Conservation (phyloP, 92 coral and sea anemone genomes). For the Anthopleura xanthogrammica region DNA sequence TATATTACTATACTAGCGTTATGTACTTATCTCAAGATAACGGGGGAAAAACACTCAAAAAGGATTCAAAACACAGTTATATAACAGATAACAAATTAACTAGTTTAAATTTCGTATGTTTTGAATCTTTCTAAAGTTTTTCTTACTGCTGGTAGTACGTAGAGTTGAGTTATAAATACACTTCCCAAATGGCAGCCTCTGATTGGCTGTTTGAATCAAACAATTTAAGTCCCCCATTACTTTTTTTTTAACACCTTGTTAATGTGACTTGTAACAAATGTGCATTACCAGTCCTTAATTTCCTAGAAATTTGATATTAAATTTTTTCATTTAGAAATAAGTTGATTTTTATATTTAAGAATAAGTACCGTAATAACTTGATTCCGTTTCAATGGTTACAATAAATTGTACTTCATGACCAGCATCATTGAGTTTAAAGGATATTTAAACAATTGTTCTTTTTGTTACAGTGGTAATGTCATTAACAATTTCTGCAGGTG, state of each 20-base stretch:
- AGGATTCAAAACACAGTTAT: too few species aligned
- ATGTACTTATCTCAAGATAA: background rate
- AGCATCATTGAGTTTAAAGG: background rate
- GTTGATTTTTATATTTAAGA: background rate
- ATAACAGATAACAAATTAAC: background rate
- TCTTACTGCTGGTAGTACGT: background rate
- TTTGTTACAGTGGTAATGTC: background rate
- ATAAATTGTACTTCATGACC: background rate
- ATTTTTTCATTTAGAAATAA: background rate
- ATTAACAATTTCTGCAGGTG: conserved; percentile 6
- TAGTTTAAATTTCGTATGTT: background rate
- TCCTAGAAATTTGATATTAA: background rate
- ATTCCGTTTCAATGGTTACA: background rate
- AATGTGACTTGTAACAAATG: background rate
- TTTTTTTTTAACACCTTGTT: background rate
- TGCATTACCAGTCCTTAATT: background rate
- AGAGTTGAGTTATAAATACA: background rate
- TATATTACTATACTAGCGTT: too few species aligned
- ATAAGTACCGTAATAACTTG: background rate
- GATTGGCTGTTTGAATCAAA: conserved; percentile 28
- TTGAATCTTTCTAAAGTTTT: background rate
- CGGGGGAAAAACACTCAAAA: background rate
- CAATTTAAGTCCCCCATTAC: background rate
- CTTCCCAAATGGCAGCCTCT: conserved; percentile 51
- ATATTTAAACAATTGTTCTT: background rate